phyloP scores from a whole-genome alignment of 2,888 invertebrate species.

The Blastobasis adustella region DNA sequence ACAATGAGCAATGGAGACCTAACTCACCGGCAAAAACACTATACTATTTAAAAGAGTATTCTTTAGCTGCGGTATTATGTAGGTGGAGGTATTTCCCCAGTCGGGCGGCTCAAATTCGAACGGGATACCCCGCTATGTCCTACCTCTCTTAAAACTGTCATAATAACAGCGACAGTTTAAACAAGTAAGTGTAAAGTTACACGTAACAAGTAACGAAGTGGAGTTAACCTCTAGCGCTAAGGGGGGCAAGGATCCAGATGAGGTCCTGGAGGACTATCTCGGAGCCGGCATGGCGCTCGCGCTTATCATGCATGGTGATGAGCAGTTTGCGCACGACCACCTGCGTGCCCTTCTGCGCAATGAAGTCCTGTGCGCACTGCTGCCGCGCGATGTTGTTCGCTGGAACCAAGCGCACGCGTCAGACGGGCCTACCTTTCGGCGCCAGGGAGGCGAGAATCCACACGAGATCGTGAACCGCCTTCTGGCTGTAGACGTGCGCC shows the following conservation, averaged over 20 bases:
- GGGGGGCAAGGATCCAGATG: conserved; percentile 73
- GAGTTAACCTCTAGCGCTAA: conserved; percentile 61
- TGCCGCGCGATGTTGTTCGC: conserved; percentile 60
- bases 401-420: conserved; percentile 38
- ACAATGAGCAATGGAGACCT: no score
- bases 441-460: conserved; percentile 77
- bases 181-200: no score
- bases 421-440: conserved; percentile 58
- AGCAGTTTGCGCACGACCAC: conserved; percentile 64
- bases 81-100: no score
- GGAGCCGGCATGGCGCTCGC: conserved; percentile 51
- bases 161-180: no score
- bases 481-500: conserved; percentile 63
- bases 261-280: conserved; percentile 71
- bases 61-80: no score
- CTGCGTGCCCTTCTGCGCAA: conserved; percentile 65
- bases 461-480: conserved; percentile 74
- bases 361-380: conserved; percentile 66
- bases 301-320: conserved; percentile 58
- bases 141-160: no score
- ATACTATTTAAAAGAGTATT: no score
- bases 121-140: no score
- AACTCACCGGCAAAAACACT: no score
- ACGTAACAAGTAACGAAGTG: no score
- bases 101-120: no score